Conservation (phyloP, 2,113 vertebrate genomes). For the Dryoscopus gambensis region DNA sequence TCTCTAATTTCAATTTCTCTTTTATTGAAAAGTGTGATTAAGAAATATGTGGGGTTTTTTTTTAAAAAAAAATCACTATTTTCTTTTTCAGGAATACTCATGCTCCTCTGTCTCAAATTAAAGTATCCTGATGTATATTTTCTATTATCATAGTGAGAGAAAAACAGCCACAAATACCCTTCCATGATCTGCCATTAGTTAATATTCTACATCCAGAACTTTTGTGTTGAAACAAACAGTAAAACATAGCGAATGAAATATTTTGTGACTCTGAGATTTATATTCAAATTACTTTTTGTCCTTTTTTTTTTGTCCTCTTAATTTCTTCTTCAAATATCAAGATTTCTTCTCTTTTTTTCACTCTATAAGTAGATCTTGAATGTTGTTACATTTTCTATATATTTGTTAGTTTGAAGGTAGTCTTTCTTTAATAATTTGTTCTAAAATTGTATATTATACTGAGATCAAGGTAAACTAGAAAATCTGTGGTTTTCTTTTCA, state of each 20-base stretch:
- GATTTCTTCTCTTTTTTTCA: neutral
- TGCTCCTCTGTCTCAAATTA: neutral
- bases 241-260: neutral
- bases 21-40: neutral
- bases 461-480: neutral
- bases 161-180: neutral
- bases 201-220: neutral
- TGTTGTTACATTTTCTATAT: neutral
- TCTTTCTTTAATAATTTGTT: neutral
- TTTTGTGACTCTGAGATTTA: neutral
- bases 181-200: too few relatives aligned
- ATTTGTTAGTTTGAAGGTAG: neutral
- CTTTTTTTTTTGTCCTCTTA: neutral
- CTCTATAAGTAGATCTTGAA: neutral
- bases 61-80: neutral
- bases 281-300: neutral
- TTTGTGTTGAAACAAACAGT: neutral
- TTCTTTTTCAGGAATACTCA: neutral
- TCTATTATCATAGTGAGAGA: neutral
- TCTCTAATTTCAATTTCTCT: neutral
- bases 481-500: neutral
- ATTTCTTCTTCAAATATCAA: neutral
- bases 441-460: neutral
- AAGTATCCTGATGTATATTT: neutral
- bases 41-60: rapidly evolving